These are phyloP conservation scores for Dryobota labecula DNA, from an alignment of 2,888 invertebrate species.

Conservation along the genomic window DNA sequence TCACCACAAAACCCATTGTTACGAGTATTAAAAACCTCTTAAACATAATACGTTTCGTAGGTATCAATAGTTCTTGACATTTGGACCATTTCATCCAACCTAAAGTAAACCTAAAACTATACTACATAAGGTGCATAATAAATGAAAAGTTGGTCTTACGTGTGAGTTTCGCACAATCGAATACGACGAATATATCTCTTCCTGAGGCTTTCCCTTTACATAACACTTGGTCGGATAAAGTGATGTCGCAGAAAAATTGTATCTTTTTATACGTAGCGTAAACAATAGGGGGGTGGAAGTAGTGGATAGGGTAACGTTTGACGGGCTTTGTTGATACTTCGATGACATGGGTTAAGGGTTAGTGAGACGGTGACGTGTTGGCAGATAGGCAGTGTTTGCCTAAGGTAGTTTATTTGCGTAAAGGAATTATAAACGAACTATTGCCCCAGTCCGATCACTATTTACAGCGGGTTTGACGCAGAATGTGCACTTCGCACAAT, in stretches of 20 bases:
- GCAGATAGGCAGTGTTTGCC: conserved; percentile 14
- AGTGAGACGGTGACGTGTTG: conserved; percentile 6
- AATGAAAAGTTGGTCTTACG: not conserved
- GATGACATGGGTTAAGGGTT: conserved; percentile 36
- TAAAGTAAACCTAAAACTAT: conserved; percentile 14
- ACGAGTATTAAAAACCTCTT: conserved; percentile 51
- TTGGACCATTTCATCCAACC: not conserved
- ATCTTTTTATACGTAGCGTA: conserved; percentile 58
- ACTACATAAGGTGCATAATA: not conserved
- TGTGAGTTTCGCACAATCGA: conserved; percentile 36
- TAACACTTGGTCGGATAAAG: conserved; percentile 62
- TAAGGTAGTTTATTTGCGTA: conserved; percentile 16
- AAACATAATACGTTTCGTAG: conserved; percentile 26
- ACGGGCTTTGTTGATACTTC: conserved; percentile 28
- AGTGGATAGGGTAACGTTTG: conserved; percentile 31
- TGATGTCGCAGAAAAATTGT: conserved; percentile 55
- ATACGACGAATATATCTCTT: conserved; percentile 43
- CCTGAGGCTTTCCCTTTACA: conserved; percentile 42
- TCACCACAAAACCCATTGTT: conserved; percentile 24
- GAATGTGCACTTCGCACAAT: too few species aligned
- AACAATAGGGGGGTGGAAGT: conserved; percentile 47
- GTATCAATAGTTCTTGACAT: conserved; percentile 27
- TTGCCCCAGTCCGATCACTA: too few species aligned
- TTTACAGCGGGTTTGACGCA: too few species aligned
- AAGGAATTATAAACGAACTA: too few species aligned